A percentile compares a stretch with the other conserved stretches of the same genome.
These are phyloP conservation scores for Alexandromys fortis DNA, from an alignment of 2,113 vertebrate species.

Conservation along the genomic window DNA sequence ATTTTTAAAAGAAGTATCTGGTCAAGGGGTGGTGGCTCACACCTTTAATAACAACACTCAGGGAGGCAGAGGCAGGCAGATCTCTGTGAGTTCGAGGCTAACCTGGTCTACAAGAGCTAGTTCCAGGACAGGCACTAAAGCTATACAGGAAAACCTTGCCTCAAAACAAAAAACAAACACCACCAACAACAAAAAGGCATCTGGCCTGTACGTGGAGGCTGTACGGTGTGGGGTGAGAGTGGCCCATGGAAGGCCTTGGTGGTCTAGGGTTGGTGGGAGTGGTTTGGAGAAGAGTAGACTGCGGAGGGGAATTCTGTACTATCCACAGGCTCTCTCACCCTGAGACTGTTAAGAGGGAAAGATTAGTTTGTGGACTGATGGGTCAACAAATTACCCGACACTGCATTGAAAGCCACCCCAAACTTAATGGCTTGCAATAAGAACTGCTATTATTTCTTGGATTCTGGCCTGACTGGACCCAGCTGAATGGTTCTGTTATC, in stretches of 20 bases:
- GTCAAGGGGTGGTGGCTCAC: neutral
- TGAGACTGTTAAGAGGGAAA: neutral
- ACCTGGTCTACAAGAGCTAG: too few relatives aligned
- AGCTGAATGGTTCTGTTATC: neutral
- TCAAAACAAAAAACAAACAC: too few relatives aligned
- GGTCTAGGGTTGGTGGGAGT: neutral
- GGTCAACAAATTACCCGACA: neutral
- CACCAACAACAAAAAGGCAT: neutral
- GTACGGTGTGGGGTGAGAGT: neutral
- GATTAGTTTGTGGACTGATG: neutral
- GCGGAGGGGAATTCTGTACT: neutral
- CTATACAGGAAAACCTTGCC: too few relatives aligned
- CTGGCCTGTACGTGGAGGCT: neutral
- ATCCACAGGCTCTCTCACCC: neutral
- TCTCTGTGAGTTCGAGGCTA: too few relatives aligned
- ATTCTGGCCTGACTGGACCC: neutral
- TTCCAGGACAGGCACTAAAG: too few relatives aligned
- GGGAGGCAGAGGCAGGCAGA: too few relatives aligned
- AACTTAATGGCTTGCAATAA: neutral
- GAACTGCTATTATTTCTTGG: neutral
- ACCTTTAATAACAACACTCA: too few relatives aligned
- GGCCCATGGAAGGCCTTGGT: neutral
- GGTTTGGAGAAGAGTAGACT: neutral
- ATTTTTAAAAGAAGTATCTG: neutral
- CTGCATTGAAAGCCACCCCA: neutral